Evolutionary conservation across 2,888 invertebrate species (phyloP).

Genomic region (Limnephilus marmoratus): DNA sequence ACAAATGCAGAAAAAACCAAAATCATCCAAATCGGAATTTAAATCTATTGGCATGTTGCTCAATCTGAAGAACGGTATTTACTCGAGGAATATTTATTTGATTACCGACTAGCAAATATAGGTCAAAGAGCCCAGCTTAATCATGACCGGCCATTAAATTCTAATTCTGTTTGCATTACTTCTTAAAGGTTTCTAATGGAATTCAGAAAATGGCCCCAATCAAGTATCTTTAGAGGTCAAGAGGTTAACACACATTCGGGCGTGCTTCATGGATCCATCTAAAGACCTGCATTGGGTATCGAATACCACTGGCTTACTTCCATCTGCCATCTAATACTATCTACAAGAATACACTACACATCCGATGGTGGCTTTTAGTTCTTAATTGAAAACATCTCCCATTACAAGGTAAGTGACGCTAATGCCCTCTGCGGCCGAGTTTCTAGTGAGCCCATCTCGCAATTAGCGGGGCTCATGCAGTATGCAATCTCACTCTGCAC

Average conservation of each 20-base stretch:
- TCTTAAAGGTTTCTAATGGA: constrained; percentile 13
- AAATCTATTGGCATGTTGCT: not conserved
- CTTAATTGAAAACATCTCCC: constrained; percentile 48
- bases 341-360: not conserved
- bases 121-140: constrained; percentile 4
- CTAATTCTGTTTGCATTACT: not conserved
- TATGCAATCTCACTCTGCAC: not conserved
- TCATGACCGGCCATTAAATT: constrained; percentile 24
- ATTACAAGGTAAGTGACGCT: constrained; percentile 34
- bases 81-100: not conserved
- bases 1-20: not conserved
- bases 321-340: not conserved
- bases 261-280: not conserved
- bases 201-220: constrained; percentile 18
- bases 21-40: not conserved
- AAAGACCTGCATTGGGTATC: constrained; percentile 4
- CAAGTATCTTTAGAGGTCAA: constrained; percentile 3
- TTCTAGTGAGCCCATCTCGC: not conserved
- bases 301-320: not conserved
- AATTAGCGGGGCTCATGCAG: constrained; percentile 39
- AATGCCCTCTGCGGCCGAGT: constrained; percentile 29
- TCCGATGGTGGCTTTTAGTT: constrained; percentile 30
- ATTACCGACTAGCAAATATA: not conserved
- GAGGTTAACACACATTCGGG: constrained; percentile 29
- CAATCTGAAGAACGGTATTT: not conserved